Base-by-base conservation (phyloP, 2,888 invertebrate genomes). In the Caenorhabditis sp. region DNA sequence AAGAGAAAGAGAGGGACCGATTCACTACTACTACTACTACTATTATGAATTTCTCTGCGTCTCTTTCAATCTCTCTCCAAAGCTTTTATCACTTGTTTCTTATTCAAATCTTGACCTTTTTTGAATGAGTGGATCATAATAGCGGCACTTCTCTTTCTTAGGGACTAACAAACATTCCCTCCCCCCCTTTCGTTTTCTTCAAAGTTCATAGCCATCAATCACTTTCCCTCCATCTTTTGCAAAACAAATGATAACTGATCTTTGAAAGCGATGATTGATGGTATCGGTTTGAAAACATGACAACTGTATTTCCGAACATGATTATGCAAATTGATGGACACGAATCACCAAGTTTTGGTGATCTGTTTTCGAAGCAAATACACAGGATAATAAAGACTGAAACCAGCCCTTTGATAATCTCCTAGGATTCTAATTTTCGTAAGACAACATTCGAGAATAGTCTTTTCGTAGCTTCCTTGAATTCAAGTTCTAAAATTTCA, bases 31-130 rank as follows among this genome's bases (percentile, higher is more conserved):
- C 41, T 56, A 22, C 44, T 16, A n/a, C n/a, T 54, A 64, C 41
- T 74, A 74, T 35, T 70, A 49, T 49, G 51, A 51, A 31, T 56
- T 14, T 81, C 63, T 75, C 75, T 64, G 28, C 68, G 49, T 61
- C 80, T 58, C 70, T 44, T 54, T 16, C 35, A 56, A 44, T 35
- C 22, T 66, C 24, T 64, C 28, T 2, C 12, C 49, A 28, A 26
- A 54, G 54, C 51, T 24, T 24, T 28, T n/a, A 44, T 54, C 24
- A 26, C 19, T 26, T 24, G 26, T 24, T 26, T 58, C 38, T 59
- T 63, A 47, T 28, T 28, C 19, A 1, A 58, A 16, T 26, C 16
- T 44, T 31, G 10, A 24, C 12, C 26, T n/a, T 49, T 19, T 49
- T 31, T 28, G 49, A 12, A 35, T 49, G 16, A 26, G 0, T 49